Evolutionary conservation across 1,140 invertebrate genomes (phyloP).

Genomic region (Drosophila asahinai): DNA sequence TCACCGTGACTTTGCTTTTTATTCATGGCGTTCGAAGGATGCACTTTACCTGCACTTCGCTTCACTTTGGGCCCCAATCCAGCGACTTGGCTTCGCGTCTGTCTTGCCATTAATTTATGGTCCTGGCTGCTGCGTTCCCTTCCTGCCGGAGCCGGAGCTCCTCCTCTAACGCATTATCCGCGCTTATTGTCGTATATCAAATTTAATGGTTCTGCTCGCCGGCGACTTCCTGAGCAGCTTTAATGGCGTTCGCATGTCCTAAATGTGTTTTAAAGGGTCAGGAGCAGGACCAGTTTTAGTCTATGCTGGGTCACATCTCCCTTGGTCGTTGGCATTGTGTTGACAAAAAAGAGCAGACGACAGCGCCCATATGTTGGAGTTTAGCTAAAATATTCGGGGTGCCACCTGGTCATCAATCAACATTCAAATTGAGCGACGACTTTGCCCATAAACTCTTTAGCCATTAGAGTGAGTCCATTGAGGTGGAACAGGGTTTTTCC

Average conservation of each 20-base stretch:
- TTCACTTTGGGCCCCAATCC: conserved; percentile 12
- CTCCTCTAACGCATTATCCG: conserved; percentile 63
- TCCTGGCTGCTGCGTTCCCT: conserved; percentile 1
- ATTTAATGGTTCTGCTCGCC: conserved; percentile 69
- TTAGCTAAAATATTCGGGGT: conserved; percentile 5
- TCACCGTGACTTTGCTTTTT: background rate
- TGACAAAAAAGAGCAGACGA: conserved; percentile 15
- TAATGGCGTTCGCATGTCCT: conserved; percentile 51
- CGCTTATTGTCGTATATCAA: conserved; percentile 81
- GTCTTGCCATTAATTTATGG: conserved; percentile 49
- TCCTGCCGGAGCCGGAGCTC: conserved; percentile 21
- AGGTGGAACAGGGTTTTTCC: background rate
- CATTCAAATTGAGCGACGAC: conserved; percentile 52
- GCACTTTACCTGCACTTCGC: conserved; percentile 49
- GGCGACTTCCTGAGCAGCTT: conserved; percentile 62
- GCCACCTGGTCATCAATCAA: conserved; percentile 60
- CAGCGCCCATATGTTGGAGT: conserved; percentile 34
- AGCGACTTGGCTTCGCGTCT: conserved; percentile 9
- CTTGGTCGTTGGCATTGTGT: conserved; percentile 11
- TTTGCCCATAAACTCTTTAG: background rate
- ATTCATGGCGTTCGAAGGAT: conserved; percentile 8
- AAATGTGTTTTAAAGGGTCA: conserved; percentile 41
- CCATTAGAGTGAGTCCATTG: background rate
- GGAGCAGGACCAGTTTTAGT: background rate
- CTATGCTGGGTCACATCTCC: background rate